phyloP scores from a whole-genome alignment of 2,113 vertebrate genomes.

The Ophthalmolycus amberensis region DNA sequence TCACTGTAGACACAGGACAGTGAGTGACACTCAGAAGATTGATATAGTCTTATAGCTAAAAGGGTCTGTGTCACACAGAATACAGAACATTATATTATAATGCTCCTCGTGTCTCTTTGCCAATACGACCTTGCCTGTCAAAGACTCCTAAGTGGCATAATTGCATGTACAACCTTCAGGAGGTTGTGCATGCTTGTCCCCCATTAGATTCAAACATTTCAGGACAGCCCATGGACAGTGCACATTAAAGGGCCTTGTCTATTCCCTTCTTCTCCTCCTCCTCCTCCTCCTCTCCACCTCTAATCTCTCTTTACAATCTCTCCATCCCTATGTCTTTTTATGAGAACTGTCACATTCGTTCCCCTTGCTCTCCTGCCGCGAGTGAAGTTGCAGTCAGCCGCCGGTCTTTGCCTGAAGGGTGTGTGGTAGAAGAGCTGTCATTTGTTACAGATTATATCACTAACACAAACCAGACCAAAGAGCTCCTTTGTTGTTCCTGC shows the following conservation, averaged over 20 bases:
- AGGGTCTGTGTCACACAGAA: constrained; percentile 59
- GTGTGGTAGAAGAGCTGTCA: constrained; percentile 70
- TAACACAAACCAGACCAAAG: constrained; percentile 75
- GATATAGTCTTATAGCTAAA: constrained; percentile 63
- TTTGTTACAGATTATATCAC: constrained; percentile 68
- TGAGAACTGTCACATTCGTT: constrained; percentile 52
- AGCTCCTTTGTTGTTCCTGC: constrained; percentile 51
- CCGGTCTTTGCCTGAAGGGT: constrained; percentile 51
- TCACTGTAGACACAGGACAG: constrained; percentile 30
- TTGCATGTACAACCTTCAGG: constrained; percentile 77
- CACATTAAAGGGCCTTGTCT: constrained; percentile 38
- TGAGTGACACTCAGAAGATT: constrained; percentile 64
- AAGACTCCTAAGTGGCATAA: constrained; percentile 75
- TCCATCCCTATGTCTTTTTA: constrained; percentile 47
- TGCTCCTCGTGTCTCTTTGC: constrained; percentile 74
- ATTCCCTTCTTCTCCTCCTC: constrained; percentile 19
- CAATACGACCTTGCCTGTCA: constrained; percentile 78
- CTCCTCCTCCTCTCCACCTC: constrained; percentile 9
- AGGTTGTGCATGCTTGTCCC: constrained; percentile 69
- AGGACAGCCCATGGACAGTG: constrained; percentile 52
- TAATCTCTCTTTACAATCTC: constrained; percentile 41
- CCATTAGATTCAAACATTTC: constrained; percentile 66
- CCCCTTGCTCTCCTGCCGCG: constrained; percentile 51
- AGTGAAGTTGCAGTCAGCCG: constrained; percentile 66
- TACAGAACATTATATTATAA: constrained; percentile 72